These are phyloP conservation scores for Coelopa frigida DNA, from an alignment of 1,140 invertebrate species.

Conservation along the genomic window DNA sequence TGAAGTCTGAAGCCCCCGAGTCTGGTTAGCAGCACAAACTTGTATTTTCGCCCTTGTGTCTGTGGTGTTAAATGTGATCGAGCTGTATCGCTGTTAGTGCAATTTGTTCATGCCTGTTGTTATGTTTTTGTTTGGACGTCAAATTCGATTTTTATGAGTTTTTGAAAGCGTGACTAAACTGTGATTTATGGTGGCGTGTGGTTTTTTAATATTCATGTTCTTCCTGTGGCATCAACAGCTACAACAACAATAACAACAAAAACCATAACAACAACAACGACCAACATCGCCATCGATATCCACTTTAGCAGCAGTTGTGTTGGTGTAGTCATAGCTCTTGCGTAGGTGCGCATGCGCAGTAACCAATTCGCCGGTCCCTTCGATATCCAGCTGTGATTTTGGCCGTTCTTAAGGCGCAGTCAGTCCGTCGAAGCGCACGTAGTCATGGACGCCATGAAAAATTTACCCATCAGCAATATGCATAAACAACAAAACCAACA, in stretches of 20 bases:
- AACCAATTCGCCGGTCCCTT: neutral
- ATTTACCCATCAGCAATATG: neutral
- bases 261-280: too few relatives aligned
- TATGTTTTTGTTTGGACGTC: slow-evolving; percentile 25
- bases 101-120: neutral
- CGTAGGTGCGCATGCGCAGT: slow-evolving; percentile 7
- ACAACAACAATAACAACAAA: neutral
- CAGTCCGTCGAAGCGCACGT: slow-evolving; percentile 3
- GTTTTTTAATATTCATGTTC: slow-evolving; percentile 44
- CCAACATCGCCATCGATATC: too few relatives aligned
- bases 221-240: slow-evolving; percentile 8
- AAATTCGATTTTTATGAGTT: slow-evolving; percentile 45
- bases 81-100: too few relatives aligned
- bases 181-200: slow-evolving; percentile 46
- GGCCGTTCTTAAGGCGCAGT: neutral
- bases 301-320: too few relatives aligned
- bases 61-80: too few relatives aligned
- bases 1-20: too few relatives aligned
- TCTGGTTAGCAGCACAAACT: too few relatives aligned
- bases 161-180: slow-evolving; percentile 44
- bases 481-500: slow-evolving; percentile 7
- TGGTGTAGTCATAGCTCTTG: too few relatives aligned
- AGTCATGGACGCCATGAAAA: slow-evolving; percentile 18
- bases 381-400: neutral
- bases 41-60: too few relatives aligned